Evolutionary conservation across 2,888 invertebrate species (phyloP).

Genomic region (Pteria penguin): DNA sequence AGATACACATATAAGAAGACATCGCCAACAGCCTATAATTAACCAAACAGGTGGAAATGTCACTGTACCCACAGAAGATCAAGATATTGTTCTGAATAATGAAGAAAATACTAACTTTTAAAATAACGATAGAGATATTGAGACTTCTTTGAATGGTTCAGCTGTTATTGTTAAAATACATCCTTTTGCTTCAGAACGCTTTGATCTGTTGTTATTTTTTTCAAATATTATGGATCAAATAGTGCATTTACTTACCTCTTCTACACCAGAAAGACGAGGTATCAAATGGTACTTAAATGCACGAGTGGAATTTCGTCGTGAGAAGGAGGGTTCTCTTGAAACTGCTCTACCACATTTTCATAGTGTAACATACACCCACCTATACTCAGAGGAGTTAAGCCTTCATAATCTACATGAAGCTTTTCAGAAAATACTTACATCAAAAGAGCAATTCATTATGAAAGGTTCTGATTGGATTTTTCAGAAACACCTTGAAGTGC

Average conservation of each 20-base stretch:
- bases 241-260: not conserved
- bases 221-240: slow-evolving; percentile 4
- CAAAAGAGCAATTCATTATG: slow-evolving; percentile 46
- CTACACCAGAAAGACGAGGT: slow-evolving; percentile 1
- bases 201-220: slow-evolving; percentile 6
- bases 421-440: slow-evolving; percentile 48
- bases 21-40: no score
- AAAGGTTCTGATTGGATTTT: slow-evolving; percentile 45
- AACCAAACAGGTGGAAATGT: slow-evolving; percentile 6
- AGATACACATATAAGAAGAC: no score
- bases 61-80: no score
- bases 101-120: no score
- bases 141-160: not conserved
- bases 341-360: slow-evolving; percentile 30
- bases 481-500: slow-evolving; percentile 29
- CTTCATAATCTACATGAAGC: slow-evolving; percentile 37
- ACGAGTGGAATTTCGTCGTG: slow-evolving; percentile 40
- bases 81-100: no score
- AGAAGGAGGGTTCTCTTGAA: slow-evolving; percentile 13
- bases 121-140: not conserved
- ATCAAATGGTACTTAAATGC: slow-evolving; percentile 46
- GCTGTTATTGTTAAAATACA: not conserved
- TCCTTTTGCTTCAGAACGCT: not conserved
- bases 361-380: slow-evolving; percentile 14
- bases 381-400: slow-evolving; percentile 24